Evolutionary conservation across 2,113 vertebrate species (phyloP).

Genomic region (Takifugu bimaculatus): DNA sequence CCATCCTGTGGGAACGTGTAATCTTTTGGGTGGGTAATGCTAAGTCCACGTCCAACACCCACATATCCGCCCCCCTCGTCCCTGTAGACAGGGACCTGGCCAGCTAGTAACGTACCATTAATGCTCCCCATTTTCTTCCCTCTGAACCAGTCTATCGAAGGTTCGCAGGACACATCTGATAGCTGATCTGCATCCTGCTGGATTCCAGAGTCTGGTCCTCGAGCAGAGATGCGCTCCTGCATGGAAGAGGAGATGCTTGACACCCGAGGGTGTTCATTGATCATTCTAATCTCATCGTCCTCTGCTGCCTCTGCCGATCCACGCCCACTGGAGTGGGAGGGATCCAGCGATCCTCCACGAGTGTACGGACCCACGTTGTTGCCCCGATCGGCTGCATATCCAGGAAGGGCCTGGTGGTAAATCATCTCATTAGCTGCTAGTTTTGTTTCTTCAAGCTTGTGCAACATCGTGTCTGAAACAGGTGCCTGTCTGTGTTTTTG

Average conservation of each 20-base stretch:
- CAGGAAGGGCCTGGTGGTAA: constrained; percentile 93
- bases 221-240: constrained; percentile 87
- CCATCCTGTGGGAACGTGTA: constrained; percentile 92
- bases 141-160: constrained; percentile 93
- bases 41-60: constrained; percentile 84
- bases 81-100: constrained; percentile 83
- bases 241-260: constrained; percentile 92
- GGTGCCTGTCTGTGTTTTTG: constrained; percentile 51
- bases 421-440: constrained; percentile 80
- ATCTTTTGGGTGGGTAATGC: constrained; percentile 85
- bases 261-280: constrained; percentile 93
- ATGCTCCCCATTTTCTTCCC: constrained; percentile 82
- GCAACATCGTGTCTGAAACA: constrained; percentile 77
- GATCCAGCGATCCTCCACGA: constrained; percentile 90
- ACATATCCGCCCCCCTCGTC: constrained; percentile 85
- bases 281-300: constrained; percentile 98
- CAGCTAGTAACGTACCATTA: constrained; percentile 80
- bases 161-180: constrained; percentile 94
- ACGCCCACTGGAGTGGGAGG: constrained; percentile 94
- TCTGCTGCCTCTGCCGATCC: constrained; percentile 90
- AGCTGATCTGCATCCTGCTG: constrained; percentile 96
- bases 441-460: constrained; percentile 83
- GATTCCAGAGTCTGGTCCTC: constrained; percentile 94
- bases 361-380: constrained; percentile 77
- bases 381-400: constrained; percentile 76